Evolutionary conservation across 2,113 vertebrate species (phyloP).

Genomic region (Herpailurus yagouaroundi): DNA sequence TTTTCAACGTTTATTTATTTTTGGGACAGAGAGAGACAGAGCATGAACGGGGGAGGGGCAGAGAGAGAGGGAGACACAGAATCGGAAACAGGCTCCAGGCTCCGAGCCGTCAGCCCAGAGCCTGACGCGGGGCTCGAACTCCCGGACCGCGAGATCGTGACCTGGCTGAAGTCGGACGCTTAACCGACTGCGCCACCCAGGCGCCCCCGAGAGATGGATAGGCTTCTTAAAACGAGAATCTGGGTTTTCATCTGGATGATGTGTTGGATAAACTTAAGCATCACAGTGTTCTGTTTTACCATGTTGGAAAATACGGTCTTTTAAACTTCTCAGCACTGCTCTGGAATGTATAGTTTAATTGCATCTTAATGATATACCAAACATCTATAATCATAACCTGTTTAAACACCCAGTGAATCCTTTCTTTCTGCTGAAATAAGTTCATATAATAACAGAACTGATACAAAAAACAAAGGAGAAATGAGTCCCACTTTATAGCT

Average conservation of each 20-base stretch:
- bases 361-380: neutral
- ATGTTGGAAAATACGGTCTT: neutral
- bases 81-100: no score
- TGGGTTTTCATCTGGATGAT: neutral
- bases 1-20: no score
- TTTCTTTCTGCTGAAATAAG: conserved; percentile 30
- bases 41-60: no score
- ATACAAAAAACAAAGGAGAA: neutral
- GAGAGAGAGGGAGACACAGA: no score
- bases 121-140: no score
- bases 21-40: no score
- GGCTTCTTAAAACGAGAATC: neutral
- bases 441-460: neutral
- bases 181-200: no score
- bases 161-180: no score
- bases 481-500: conserved; percentile 12
- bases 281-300: neutral
- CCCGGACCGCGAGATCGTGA: no score
- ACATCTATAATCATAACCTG: neutral
- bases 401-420: conserved; percentile 29
- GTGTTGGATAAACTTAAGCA: neutral
- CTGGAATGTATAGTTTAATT: neutral
- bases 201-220: neutral
- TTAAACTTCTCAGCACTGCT: neutral
- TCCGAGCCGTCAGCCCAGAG: no score